Evolutionary conservation across 2,113 vertebrate genomes (phyloP).

Genomic region (Mystacornis crossleyi): DNA sequence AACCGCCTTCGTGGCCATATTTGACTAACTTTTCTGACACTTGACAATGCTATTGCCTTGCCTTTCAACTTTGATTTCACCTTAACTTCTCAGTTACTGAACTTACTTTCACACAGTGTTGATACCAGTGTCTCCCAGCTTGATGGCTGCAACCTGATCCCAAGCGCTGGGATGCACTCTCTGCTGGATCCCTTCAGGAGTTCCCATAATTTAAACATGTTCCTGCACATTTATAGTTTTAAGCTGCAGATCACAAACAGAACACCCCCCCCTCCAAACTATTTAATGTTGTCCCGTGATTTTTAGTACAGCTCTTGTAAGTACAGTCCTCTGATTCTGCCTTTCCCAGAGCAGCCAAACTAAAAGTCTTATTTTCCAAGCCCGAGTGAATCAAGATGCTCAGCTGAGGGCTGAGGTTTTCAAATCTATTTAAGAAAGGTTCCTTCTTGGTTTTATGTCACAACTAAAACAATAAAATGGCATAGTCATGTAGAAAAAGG

Average conservation of each 20-base stretch:
- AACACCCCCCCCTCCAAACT: too few species aligned
- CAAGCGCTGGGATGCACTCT: background rate
- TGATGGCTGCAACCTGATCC: background rate
- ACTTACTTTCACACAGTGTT: background rate
- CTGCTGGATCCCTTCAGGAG: background rate
- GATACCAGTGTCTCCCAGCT: fast-evolving
- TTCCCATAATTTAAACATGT: background rate
- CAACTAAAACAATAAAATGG: background rate
- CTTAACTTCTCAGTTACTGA: background rate
- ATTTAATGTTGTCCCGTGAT: background rate
- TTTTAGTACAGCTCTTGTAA: background rate
- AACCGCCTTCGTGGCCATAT: background rate
- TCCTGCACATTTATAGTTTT: background rate
- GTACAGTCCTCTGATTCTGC: background rate
- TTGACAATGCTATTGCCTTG: background rate
- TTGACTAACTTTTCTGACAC: background rate
- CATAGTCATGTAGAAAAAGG: background rate
- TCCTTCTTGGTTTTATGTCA: background rate
- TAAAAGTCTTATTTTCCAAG: background rate
- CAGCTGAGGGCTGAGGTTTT: background rate
- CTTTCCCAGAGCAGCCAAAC: background rate
- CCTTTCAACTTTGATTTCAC: background rate
- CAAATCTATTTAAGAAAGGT: background rate
- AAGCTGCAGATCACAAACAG: background rate
- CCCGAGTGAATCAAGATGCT: background rate